Evolutionary conservation across 2,888 invertebrate genomes (phyloP), one percentile per base, ranked within the genome.

Genomic region (Apamea epomidion): DNA sequence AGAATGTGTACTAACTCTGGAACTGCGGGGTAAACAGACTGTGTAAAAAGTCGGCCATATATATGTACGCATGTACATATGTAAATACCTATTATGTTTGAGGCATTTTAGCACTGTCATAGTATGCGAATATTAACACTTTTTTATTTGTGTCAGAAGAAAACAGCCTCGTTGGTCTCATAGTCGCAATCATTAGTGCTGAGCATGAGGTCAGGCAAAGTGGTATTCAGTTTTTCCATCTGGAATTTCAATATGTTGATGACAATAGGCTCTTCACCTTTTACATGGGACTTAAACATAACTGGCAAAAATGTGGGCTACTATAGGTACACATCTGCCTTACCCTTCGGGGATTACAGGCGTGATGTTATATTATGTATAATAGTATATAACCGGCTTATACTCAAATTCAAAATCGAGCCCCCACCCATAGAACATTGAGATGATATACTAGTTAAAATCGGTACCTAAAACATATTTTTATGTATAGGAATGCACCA

Each of bases 1-100:
- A 32, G 18, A 72, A 60, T 76, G 62, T 69, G 82, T 64, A 82
- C 42, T 82, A 45, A 72, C 71, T 72, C 51, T 72, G 68, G 51
- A 82, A 86, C 71, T 72, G 51, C 25, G 58, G 76, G 62, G 3
- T 58, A 48, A 42, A 48, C 54, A 32, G 32, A 37, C 69, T 45
- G 18, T 16, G 16, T 60, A 51, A 42, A 71, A 42, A 62, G 48
- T 32, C 18, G 1, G 10, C 25, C 14, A 45, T 37, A 32, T 1
- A 6, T 62, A 37, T 37, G 37, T 60, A 78, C 29, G 21, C 21
- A 18, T 60, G 21, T 76, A n/a, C n/a, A n/a, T n/a, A 29, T n/a
- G 12, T 62, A 45, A 45, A 45, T 54, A 16, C 14, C 8, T 42
- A 32, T 25, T 32, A 37, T 51, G 14, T 51, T 51, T 16, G n/a